Evolutionary conservation across 2,888 invertebrate genomes (phyloP).

Genomic region (Anoncus sp.): DNA sequence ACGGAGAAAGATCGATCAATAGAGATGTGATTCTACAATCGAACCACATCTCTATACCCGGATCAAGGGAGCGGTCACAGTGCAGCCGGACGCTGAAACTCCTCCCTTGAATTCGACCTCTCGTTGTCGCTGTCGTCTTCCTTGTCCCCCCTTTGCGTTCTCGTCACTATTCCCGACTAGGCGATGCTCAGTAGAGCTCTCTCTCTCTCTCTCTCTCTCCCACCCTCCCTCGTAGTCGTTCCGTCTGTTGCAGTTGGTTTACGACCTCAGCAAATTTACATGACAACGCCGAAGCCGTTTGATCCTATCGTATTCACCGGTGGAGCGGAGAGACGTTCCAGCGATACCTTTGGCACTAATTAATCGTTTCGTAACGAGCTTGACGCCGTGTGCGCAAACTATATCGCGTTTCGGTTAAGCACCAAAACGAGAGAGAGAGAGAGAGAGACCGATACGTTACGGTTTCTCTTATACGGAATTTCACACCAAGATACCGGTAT

Average conservation of each 20-base stretch:
- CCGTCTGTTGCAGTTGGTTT: constrained; percentile 60
- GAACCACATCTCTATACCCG: constrained; percentile 34
- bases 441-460: not conserved
- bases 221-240: constrained; percentile 22
- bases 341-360: constrained; percentile 73
- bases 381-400: constrained; percentile 48
- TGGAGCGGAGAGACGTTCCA: constrained; percentile 33
- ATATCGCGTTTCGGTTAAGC: constrained; percentile 48
- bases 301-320: constrained; percentile 64
- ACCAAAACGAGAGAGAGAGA: constrained; percentile 33
- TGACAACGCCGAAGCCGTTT: constrained; percentile 74
- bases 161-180: constrained; percentile 46
- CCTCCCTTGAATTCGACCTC: constrained; percentile 37
- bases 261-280: constrained; percentile 70
- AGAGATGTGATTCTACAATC: constrained; percentile 31
- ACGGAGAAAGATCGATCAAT: constrained; percentile 7
- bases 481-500: constrained; percentile 6
- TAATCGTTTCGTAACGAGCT: constrained; percentile 72
- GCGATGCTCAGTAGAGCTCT: constrained; percentile 36
- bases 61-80: constrained; percentile 42
- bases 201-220: constrained; percentile 12
- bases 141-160: constrained; percentile 26
- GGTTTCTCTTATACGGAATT: constrained; percentile 18
- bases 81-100: constrained; percentile 49
- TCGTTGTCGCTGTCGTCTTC: constrained; percentile 35